A percentile compares a stretch with the other conserved stretches of the same genome.
Evolutionary conservation across 2,797 vertebrate genomes (phyloP).

Genomic region (Platalea minor): DNA sequence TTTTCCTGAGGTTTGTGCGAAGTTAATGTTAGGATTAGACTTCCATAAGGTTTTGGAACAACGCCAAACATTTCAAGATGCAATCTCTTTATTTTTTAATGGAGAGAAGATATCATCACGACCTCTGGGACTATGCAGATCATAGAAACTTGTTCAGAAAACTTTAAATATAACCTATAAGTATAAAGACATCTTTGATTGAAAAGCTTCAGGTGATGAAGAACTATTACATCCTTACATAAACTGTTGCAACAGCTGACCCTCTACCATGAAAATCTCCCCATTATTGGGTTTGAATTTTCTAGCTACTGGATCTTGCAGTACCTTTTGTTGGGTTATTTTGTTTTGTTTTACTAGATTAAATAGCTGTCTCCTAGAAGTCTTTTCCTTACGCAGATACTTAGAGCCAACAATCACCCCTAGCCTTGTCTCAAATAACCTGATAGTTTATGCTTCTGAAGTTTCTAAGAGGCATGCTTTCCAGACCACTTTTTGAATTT

Average conservation of each 20-base stretch:
- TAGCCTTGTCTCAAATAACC: not conserved
- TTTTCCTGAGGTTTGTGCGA: not conserved
- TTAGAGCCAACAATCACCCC: not conserved
- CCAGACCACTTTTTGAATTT: not conserved
- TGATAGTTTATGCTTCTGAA: not conserved
- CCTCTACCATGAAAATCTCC: not conserved
- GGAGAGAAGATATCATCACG: not conserved
- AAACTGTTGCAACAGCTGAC: not conserved
- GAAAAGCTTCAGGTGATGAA: not conserved
- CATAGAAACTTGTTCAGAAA: not conserved
- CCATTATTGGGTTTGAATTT: not conserved
- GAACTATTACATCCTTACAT: not conserved
- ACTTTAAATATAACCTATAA: not conserved
- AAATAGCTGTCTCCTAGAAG: not conserved
- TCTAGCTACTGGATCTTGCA: not conserved
- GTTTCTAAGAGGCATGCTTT: not conserved
- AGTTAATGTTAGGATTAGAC: not conserved
- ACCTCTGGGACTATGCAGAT: not conserved
- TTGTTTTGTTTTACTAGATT: not conserved
- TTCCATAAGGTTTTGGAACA: not conserved
- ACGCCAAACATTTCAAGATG: not conserved
- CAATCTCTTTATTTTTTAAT: not conserved
- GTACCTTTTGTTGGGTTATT: not conserved
- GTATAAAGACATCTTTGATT: not conserved
- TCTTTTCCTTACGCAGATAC: not conserved